Evolutionary conservation across 2,113 vertebrate species (phyloP), one percentile per base, ranked within the genome.

Genomic region (Donacobius atricapilla): DNA sequence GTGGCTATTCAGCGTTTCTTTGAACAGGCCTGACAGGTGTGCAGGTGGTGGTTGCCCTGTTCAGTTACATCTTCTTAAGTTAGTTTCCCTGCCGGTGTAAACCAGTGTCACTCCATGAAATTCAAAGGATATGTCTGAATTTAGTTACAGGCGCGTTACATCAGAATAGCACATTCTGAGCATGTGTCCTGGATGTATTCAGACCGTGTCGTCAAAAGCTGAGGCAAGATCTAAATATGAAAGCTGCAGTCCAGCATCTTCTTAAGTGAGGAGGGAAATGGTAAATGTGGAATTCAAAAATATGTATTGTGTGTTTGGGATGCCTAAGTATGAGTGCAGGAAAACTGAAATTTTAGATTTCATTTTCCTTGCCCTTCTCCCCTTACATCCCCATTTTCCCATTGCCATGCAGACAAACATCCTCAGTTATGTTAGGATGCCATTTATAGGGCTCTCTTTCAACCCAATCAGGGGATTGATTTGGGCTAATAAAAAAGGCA

Each of bases 261-360:
- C 48, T 56, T 69, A 24, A 79, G 30, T 2, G 15, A 83, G 33
- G 21, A 57, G 86, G 44, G 24, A 94, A 90, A 80, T 7, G 9
- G 13, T 61, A 83, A 94, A 81, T 51, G 11, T 65, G 40, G 48
- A 96, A 83, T 76, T 94, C 42, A 57, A 92, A 96, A 90, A 87
- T 25, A 19, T 0, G 0, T 30, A 8, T 35, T 68, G 24, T 42
- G 51, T 13, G 4, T 69, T 83, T 72, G 66, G 10, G 10, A 73
- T 50, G 24, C 13, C 7, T 61, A 23, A 86, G 33, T 42, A 17
- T 33, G 22, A 73, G 5, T 11, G n/a, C 5, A 70, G 9, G n/a
- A 90, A 82, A 88, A 50, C 4, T 35, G 22, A 65, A 22, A 37
- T 40, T 72, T 72, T 80, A 54, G 11, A 14, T 73, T 65, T 73